Evolutionary conservation across 2,113 vertebrate species (phyloP).

Genomic region (Apteryx mantelli): DNA sequence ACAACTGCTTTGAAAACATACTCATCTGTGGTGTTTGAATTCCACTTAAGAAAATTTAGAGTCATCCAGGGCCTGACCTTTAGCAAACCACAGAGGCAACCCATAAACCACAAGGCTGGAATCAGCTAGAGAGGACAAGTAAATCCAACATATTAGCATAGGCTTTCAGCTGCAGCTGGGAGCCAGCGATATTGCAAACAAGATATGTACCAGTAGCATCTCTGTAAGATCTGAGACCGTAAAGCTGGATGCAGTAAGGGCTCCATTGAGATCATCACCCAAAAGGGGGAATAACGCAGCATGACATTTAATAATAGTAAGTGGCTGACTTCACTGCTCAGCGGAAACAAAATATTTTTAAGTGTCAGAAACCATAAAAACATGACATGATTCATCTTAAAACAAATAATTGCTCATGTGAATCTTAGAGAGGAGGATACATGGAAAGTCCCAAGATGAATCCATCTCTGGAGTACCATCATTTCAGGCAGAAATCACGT

Average conservation of each 20-base stretch:
- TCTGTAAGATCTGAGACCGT: not conserved
- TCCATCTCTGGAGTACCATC: not conserved
- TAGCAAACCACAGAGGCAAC: conserved; percentile 71
- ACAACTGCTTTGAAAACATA: not conserved
- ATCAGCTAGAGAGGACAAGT: conserved; percentile 19
- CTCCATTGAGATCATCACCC: not conserved
- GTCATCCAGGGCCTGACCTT: conserved; percentile 61
- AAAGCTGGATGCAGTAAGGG: not conserved
- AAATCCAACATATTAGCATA: conserved; percentile 31
- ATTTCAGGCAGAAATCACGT: not conserved
- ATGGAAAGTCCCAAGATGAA: conserved; percentile 33
- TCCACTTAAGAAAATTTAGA: conserved; percentile 70
- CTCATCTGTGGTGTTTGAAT: conserved; percentile 45
- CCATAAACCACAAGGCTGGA: conserved; percentile 68
- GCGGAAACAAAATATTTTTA: conserved; percentile 35
- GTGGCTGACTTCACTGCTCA: not conserved
- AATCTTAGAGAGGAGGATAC: not conserved
- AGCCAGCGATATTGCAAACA: not conserved
- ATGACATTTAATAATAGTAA: not conserved
- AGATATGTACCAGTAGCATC: not conserved
- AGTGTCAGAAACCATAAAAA: conserved; percentile 37
- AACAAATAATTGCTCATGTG: conserved; percentile 12
- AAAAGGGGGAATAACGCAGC: not conserved
- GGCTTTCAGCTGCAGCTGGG: conserved; percentile 20
- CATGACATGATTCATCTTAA: conserved; percentile 22